Conservation (phyloP, 2,888 invertebrate species). For the Kuschelorhynchus macadamiae region DNA sequence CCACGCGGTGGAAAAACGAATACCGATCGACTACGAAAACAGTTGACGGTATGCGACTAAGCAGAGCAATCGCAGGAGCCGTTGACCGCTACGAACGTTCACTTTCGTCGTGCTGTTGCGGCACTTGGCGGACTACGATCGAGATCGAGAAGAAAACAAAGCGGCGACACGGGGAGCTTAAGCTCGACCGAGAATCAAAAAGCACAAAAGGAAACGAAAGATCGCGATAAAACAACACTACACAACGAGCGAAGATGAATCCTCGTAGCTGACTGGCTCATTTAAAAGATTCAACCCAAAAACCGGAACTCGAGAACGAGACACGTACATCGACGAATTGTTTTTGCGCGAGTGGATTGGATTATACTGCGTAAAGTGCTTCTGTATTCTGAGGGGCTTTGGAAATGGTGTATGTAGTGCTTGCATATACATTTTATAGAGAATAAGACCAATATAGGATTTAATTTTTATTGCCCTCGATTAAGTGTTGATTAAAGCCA, state of each 20-base stretch:
- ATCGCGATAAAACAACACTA: constrained; percentile 13
- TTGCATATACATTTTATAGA: too few relatives aligned
- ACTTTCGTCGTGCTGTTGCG: constrained; percentile 37
- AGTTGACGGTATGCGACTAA: constrained; percentile 35
- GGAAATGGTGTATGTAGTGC: too few relatives aligned
- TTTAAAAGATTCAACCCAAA: constrained; percentile 15
- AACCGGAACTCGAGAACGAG: constrained; percentile 29
- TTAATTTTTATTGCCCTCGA: too few relatives aligned
- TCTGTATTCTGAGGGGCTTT: too few relatives aligned
- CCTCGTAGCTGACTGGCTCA: constrained; percentile 23
- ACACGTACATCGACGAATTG: constrained; percentile 7
- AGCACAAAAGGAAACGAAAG: constrained; percentile 18
- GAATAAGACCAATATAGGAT: too few relatives aligned
- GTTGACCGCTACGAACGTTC: constrained; percentile 45
- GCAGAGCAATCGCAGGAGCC: constrained; percentile 39
- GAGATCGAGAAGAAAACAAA: constrained; percentile 3
- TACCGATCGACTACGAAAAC: constrained; percentile 18
- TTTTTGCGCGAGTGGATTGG: constrained; percentile 24
- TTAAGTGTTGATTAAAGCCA: too few relatives aligned
- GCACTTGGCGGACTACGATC: constrained; percentile 21
- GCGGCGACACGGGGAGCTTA: too few relatives aligned
- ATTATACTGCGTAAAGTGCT: constrained; percentile 8
- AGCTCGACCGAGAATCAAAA: constrained; percentile 17
- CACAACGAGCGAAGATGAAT: constrained; percentile 27
- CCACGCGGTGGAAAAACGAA: constrained; percentile 19